Evolutionary conservation across 2,113 vertebrate species (phyloP), one percentile per base, ranked within the genome.

Genomic region (Acanthochromis polyacanthus): DNA sequence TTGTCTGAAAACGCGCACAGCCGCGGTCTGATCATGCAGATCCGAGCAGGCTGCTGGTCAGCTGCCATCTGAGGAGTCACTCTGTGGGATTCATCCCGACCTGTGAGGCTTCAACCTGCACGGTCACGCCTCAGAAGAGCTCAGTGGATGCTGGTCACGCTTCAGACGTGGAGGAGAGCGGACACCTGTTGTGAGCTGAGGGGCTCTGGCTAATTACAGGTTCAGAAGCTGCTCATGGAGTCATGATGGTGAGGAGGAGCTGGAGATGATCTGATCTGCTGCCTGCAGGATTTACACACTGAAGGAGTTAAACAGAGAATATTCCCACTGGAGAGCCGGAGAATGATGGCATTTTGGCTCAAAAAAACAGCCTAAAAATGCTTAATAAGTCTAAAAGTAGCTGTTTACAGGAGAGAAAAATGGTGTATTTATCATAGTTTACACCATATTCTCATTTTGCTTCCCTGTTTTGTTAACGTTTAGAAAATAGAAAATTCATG

Each of bases 111-210:
- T 69, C 62, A 55, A 28, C 28, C 12, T 1, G 59, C 76, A 3
- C 11, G 61, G 81, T 56, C 73, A 79, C 64, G 71, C 76, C 60
- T 78, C 67, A 14, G 20, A 19, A 6, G 17, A 59, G 43, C 30
- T 20, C 10, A 48, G 53, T 75, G 56, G 36, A 78, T 67, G 56
- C 78, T 75, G 67, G 82, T 88, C 86, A 91, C 58, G 72, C 78
- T 63, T 66, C 64, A 57, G 58, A 82, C 60, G 55, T 64, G 72
- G 4, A 64, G 30, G 22, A 64, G 32, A 67, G 66, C 66, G 63
- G 77, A 70, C 75, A 89, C 85, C 85, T 87, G 85, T 61, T 83
- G 74, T 73, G 69, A 75, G 65, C 69, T 51, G 61, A 69, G 63
- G 30, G 19, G 83, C 70, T 82, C 14, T 17, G 71, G 20, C 36